Base-by-base conservation (phyloP, 2,113 vertebrate genomes). In the Psettodes erumei region DNA sequence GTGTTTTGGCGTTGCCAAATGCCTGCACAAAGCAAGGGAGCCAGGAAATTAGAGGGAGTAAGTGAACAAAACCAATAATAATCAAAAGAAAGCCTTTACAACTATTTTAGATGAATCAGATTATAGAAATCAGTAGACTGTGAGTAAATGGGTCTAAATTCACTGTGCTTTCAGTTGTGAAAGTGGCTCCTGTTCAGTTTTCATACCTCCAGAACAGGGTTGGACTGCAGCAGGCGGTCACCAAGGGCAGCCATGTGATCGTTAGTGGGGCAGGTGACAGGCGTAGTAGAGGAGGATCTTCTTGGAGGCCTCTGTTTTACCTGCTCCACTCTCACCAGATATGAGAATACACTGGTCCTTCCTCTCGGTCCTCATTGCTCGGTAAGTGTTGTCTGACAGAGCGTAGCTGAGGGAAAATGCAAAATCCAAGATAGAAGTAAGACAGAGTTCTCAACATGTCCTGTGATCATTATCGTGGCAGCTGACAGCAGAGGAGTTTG, bases 1-100 rank as follows among this genome's bases (percentile, higher is more conserved):
- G 92, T 43, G 97, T 99, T 94, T 98, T 99, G 37, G 97, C 97
- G 8, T 98, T 99, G 70, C 98, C 97, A 75, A 99, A 99, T 12
- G 98, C 97, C 98, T 99, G 85, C 21, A 47, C 58, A 45, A 10
- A 77, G 15, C 35, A 1, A 0, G 60, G 51, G 0, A 45, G 6
- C 1, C 10, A 58, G 25, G 48, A 64, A 62, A 48, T 78, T 23
- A 63, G 45, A 82, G 10, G 0, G 55, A 78, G 56, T 71, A 50
- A 59, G 42, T 43, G 27, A 45, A 64, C 54, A 66, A 73, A 72
- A 69, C 50, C 2, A 40, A n/a, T n/a, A 32, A 71, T 12, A 58
- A 13, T 28, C 10, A 53, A 38, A 15, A 65, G 1, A n/a, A 71
- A 59, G 5, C 3, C 21, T 58, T 66, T 21, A 23, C 37, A 50